Base-by-base conservation (phyloP, 2,797 vertebrate genomes). In the Phalanger gymnotis region DNA sequence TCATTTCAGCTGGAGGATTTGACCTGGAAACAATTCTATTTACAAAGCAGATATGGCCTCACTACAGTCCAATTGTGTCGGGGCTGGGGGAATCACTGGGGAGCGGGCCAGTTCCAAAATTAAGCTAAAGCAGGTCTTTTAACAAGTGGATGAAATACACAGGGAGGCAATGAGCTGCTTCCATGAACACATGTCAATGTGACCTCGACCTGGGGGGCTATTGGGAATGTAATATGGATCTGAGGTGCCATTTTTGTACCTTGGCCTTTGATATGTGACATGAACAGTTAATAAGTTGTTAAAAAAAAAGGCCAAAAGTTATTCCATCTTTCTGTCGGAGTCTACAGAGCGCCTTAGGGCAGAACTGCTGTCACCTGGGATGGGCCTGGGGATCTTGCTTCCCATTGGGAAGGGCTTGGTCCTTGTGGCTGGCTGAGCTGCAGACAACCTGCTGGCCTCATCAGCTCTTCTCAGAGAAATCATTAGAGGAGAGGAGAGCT, bases 171-270 rank as follows among this genome's bases (percentile, higher is more conserved):
- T 98, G 98, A 98, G 91, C 98, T 98, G 98, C 95, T 98, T 96
- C 97, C 94, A 92, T 91, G 89, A 93, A 96, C 40, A 95, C 47
- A 95, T 97, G 98, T 96, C 97, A 97, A 91, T 96, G 96, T 94
- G 97, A 98, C 91, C 94, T 97, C 97, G 93, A 98, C 97, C 98
- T 98, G 95, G 96, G 97, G 97, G 97, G 98, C 96, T 96, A 96
- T 94, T 98, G 94, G 98, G 96, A 98, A 95, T 96, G 94, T 97
- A 58, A 97, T 97, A 47, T 98, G 92, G 95, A 97, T 96, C 96
- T 98, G 98, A 98, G 98, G 98, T 98, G 97, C 97, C 98, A 98
- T 96, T 96, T 96, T 98, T 98, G 98, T 98, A 98, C 97, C 97
- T 98, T 98, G 97, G 96, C 97, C 97, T 98, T 98, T 91, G 98